Evolutionary conservation across 2,888 invertebrate species (phyloP).

Genomic region (Cryptops parisi): DNA sequence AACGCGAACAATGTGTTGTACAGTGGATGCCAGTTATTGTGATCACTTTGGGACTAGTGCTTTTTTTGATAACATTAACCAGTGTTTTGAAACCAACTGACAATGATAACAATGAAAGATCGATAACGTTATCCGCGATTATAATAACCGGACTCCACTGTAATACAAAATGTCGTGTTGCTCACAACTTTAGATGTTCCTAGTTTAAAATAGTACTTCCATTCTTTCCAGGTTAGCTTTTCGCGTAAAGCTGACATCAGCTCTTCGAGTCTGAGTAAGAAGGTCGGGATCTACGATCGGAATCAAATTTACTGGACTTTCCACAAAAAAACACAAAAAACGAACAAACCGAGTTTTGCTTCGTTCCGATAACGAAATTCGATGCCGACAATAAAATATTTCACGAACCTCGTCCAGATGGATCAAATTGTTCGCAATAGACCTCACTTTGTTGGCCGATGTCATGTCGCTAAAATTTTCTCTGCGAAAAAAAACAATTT

Average conservation of each 20-base stretch:
- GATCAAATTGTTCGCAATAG: constrained; percentile 45
- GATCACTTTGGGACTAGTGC: no score
- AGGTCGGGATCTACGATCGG: constrained; percentile 36
- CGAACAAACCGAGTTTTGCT: background rate
- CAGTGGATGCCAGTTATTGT: no score
- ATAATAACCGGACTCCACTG: no score
- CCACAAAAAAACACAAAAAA: background rate
- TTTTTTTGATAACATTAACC: no score
- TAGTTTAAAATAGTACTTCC: constrained; percentile 33
- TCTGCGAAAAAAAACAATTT: constrained; percentile 30
- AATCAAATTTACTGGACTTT: background rate
- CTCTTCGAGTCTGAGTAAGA: constrained; percentile 45
- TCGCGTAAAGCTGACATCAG: constrained; percentile 46
- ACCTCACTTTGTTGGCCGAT: constrained; percentile 42
- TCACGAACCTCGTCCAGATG: constrained; percentile 42
- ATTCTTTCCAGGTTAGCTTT: constrained; percentile 35
- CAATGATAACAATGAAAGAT: background rate
- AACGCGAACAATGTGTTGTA: background rate
- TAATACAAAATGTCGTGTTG: background rate
- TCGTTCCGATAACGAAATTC: background rate
- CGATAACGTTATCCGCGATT: background rate
- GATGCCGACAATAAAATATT: background rate
- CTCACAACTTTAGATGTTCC: constrained; percentile 47
- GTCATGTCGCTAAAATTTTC: constrained; percentile 47
- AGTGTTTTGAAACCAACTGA: background rate